Evolutionary conservation across 30 jellyfish, hydroid and myxozoan species (phyloP), one percentile per base, ranked within the genome.

Genomic region (Nemopilema nomurai): DNA sequence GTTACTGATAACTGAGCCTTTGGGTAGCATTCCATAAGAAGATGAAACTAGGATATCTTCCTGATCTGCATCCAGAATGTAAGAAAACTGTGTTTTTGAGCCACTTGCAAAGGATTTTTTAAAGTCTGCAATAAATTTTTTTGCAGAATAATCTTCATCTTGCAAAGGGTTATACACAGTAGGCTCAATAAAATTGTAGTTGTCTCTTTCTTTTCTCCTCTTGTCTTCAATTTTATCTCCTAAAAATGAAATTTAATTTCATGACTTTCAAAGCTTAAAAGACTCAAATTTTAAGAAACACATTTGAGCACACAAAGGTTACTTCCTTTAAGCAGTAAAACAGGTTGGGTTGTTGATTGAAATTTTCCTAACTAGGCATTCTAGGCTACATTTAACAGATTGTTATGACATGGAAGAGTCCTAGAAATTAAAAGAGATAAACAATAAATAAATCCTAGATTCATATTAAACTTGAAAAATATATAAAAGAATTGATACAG

Each of bases 141-240:
- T 24, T 70, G 32, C 81, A 70, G 28, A 19, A 70, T 30, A 70
- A 18, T 19, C 28, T 19, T 70, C 32, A 19, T 70, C 62, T 30
- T 30, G 28, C 28, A 22, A 24, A 19, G 81, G 81, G 32, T 70
- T 27, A 70, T 25, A 70, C 28, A 70, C 81, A 19, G 28, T 70
- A 7, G 74, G 74, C 32, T 70, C 32, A 41, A 41, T 31, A 22
- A 71, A 70, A 3, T 4, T 70, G 28, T 7, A 70, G 53, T 70
- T 70, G 81, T 24, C 62, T 64, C 32, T 28, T 28, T 70, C 57
- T 70, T 30, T 28, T 70, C 9, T 70, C 28, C 81, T 70, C 32
- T 70, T 70, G 26, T 24, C 32, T 24, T 19, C 62, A 27, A 70
- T 70, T 70, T 70, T 41, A 41, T 41, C 57, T 41, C 57, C 57